Base-by-base conservation (phyloP, 2,797 vertebrate species). In the Carcharodon carcharias region DNA sequence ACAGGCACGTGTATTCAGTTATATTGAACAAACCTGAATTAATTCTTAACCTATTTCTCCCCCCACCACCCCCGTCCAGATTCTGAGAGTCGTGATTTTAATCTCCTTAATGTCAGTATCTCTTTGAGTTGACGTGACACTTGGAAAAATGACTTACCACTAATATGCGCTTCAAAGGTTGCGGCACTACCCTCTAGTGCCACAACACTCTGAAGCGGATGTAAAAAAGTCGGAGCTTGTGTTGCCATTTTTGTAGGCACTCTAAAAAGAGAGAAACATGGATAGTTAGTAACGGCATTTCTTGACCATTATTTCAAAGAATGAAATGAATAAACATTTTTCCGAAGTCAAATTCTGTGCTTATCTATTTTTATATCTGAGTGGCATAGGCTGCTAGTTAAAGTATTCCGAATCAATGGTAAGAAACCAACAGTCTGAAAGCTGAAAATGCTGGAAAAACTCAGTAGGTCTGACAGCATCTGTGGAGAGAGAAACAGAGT, bases 171-270 rank as follows among this genome's bases (percentile, higher is more conserved):
- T 98, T 99, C 98, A 98, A 99, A 99, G 98, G 98, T 98, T 98
- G 99, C 99, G 28, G 99, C 98, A 99, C 99, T 99, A 99, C 99
- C 99, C 99, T 99, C 99, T 96, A 99, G 98, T 99, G 98, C 99
- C 98, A 99, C 98, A 98, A 98, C 99, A 88, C 99, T 99, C 98
- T 99, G 99, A 97, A 99, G 98, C 1, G 99, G 99, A 98, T 99
- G 99, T 3, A 98, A 99, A 97, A 99, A 99, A 1, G 99, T 99
- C 96, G 99, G 99, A 77, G 99, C 99, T 97, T 99, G 98, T 82
- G 98, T 98, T 45, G 99, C 97, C 99, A 99, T 99, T 97, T 98
- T 98, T 97, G 97, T 97, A 97, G 99, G 98, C 99, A 99, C 98
- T 98, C 99, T 99, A 98, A 96, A 97, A 97, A 96, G 16, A 96